These are phyloP conservation scores for Pelvicachromis taeniatus DNA, from an alignment of 2,113 vertebrate species.

Conservation along the genomic window DNA sequence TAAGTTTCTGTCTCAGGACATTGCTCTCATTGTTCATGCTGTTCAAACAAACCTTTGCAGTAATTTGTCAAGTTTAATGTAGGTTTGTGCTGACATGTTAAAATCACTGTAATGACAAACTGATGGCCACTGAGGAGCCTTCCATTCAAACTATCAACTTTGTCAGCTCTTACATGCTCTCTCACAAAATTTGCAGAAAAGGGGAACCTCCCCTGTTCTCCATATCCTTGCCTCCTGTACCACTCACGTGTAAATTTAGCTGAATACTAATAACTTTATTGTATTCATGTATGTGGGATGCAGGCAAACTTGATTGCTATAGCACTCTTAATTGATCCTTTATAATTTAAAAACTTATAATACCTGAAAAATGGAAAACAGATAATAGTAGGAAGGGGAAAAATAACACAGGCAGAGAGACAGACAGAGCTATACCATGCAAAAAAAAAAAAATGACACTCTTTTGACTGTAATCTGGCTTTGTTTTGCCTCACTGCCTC, in stretches of 20 bases:
- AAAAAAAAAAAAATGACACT: not conserved
- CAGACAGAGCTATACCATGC: not conserved
- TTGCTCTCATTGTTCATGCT: slow-evolving; percentile 3
- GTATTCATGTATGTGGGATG: not conserved
- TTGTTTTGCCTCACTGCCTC: not conserved
- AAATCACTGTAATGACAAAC: slow-evolving; percentile 12
- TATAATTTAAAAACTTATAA: not conserved
- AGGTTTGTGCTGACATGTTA: slow-evolving; percentile 5
- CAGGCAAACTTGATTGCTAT: not conserved
- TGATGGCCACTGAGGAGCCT: not conserved
- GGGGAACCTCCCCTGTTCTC: not conserved
- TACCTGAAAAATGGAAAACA: not conserved
- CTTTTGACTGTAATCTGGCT: not conserved
- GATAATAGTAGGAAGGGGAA: not conserved
- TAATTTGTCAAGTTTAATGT: slow-evolving; percentile 4
- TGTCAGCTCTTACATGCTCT: not conserved
- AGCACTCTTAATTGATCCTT: not conserved
- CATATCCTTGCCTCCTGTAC: not conserved
- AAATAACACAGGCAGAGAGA: not conserved
- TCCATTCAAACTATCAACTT: not conserved
- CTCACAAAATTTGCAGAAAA: not conserved
- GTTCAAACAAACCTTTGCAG: not conserved
- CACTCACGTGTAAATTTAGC: not conserved
- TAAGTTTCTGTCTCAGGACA: slow-evolving; percentile 7
- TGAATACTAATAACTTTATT: not conserved